These are phyloP conservation scores for Aleiodes testaceus DNA, from an alignment of 2,888 invertebrate species.

Conservation along the genomic window DNA sequence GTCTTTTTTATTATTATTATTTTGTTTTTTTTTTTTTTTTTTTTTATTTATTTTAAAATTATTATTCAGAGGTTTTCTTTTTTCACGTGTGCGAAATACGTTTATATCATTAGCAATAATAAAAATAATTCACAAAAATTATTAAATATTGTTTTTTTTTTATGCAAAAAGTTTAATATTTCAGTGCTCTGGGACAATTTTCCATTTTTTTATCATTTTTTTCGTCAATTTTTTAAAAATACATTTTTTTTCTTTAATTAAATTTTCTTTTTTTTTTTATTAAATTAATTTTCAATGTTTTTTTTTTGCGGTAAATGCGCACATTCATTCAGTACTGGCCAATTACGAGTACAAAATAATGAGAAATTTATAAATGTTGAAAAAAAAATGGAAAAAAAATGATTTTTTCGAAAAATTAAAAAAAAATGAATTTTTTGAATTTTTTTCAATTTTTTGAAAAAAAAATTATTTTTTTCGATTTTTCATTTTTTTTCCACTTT, in stretches of 20 bases:
- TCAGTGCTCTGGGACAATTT: slow-evolving; percentile 9
- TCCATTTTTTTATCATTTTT: slow-evolving; percentile 8
- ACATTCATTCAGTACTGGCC: slow-evolving; percentile 42
- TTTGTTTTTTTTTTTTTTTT: slow-evolving; percentile 25
- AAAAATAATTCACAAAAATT: slow-evolving; percentile 22
- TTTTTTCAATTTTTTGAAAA: too few species aligned
- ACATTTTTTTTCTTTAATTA: too few species aligned
- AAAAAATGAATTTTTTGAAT: too few species aligned
- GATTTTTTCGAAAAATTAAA: too few species aligned
- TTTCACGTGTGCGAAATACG: slow-evolving; percentile 27
- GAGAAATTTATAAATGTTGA: slow-evolving; percentile 24
- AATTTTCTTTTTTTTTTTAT: too few species aligned
- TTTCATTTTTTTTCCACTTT: slow-evolving; percentile 30
- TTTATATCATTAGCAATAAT: slow-evolving; percentile 22
- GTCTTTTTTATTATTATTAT: slow-evolving; percentile 15
- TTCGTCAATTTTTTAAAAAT: slow-evolving; percentile 15
- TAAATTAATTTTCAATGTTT: slow-evolving; percentile 11
- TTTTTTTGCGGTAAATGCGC: slow-evolving; percentile 30
- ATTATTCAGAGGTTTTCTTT: slow-evolving; percentile 20
- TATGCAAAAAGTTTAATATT: not conserved
- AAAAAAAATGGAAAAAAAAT: too few species aligned
- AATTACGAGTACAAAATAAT: slow-evolving; percentile 33
- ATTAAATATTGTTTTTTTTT: slow-evolving; percentile 8
- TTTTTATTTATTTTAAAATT: slow-evolving; percentile 2
- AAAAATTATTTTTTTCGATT: too few species aligned